Conservation (phyloP, 37 sponge, comb jelly and placozoan genomes). For the Geodia barretti region DNA sequence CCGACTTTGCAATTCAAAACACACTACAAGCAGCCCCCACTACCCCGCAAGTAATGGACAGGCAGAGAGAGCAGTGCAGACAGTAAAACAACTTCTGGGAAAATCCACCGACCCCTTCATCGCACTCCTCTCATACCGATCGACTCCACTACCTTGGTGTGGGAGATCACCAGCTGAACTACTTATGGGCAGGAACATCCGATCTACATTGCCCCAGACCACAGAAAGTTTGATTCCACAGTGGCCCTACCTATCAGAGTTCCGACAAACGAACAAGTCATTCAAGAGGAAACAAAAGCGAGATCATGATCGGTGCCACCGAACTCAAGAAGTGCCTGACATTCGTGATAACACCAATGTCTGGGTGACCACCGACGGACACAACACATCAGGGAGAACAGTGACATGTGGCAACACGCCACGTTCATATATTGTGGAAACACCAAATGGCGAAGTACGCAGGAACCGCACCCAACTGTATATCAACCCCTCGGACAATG, state of each 20-base stretch:
- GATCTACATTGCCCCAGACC: conserved; percentile 46
- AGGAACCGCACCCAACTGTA: conserved; percentile 15
- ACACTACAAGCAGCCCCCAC: conserved; percentile 49
- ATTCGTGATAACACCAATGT: conserved; percentile 32
- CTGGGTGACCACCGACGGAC: conserved; percentile 35
- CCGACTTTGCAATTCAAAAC: conserved; percentile 42
- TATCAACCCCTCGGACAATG: neutral
- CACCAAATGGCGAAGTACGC: conserved; percentile 26
- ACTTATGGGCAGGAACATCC: conserved; percentile 34
- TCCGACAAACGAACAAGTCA: neutral
- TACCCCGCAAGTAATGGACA: conserved; percentile 66
- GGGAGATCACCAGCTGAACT: conserved; percentile 45
- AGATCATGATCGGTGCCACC: conserved; percentile 43
- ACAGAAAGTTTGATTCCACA: conserved; percentile 24
- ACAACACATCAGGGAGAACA: conserved; percentile 3
- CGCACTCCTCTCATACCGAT: conserved; percentile 43
- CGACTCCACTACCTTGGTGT: conserved; percentile 71
- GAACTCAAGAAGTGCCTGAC: neutral
- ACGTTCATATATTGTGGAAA: conserved; percentile 25
- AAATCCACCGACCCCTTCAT: conserved; percentile 16
- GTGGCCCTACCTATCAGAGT: conserved; percentile 41
- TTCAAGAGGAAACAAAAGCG: conserved; percentile 32
- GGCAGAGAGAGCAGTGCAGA: conserved; percentile 49
- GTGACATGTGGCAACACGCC: conserved; percentile 13
- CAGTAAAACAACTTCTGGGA: conserved; percentile 28